Evolutionary conservation across 1,140 invertebrate genomes (phyloP).

Genomic region (Drosophila quadrilineata): DNA sequence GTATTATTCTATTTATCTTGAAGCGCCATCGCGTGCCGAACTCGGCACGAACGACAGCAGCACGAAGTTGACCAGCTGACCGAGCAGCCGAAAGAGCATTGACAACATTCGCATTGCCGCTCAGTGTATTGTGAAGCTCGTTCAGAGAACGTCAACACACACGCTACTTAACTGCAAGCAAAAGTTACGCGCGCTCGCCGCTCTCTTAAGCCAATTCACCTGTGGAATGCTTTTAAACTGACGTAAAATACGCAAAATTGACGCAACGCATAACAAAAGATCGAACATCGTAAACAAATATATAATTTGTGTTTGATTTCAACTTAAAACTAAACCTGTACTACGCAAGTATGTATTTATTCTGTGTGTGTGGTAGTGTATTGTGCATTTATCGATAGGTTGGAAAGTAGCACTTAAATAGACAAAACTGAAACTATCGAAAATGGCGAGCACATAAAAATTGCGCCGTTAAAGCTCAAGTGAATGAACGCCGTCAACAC

Average conservation of each 20-base stretch:
- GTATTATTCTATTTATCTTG: slow-evolving; percentile 20
- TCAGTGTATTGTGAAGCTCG: slow-evolving; percentile 68
- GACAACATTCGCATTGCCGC: slow-evolving; percentile 16
- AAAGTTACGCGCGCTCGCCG: slow-evolving; percentile 24
- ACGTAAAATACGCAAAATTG: slow-evolving; percentile 28
- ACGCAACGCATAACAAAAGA: neutral
- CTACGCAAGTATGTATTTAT: slow-evolving; percentile 10
- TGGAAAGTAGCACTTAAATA: neutral
- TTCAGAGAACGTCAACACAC: slow-evolving; percentile 44
- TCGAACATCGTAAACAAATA: slow-evolving; percentile 8
- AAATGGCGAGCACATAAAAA: slow-evolving; percentile 23
- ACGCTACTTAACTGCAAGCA: slow-evolving; percentile 8
- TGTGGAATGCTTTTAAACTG: slow-evolving; percentile 44
- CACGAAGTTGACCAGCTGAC: slow-evolving; percentile 25
- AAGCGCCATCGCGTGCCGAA: slow-evolving; percentile 18
- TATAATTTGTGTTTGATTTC: too few species aligned
- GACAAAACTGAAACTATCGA: slow-evolving; percentile 13
- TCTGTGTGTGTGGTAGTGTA: neutral
- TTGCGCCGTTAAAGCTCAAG: slow-evolving; percentile 50
- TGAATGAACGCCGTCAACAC: slow-evolving; percentile 12
- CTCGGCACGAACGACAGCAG: neutral
- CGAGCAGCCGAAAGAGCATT: slow-evolving; percentile 14
- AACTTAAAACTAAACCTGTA: slow-evolving; percentile 5
- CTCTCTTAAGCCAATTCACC: slow-evolving; percentile 33
- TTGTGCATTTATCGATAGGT: neutral